Base-by-base conservation (phyloP, 2,797 vertebrate species). In the Sebastes wilsoni region DNA sequence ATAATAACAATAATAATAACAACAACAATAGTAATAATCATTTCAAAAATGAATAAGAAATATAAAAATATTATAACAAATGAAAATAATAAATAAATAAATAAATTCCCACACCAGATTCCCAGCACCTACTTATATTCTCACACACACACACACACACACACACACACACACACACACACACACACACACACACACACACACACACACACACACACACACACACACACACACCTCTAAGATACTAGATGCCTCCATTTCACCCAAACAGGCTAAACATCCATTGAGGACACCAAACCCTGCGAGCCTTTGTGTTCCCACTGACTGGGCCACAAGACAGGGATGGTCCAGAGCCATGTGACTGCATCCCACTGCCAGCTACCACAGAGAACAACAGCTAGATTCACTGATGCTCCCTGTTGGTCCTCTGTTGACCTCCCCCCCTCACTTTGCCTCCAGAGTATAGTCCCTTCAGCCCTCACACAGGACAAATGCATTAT, bases 311-410 rank as follows among this genome's bases (percentile, higher is more conserved):
- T 91, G 87, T 89, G 38, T 89, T 89, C 89, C 77, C 80, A 90
- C 84, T 75, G 81, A 80, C 80, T 75, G 87, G 86, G 77, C 82
- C 92, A 93, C 90, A 93, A 87, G 84, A 92, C 89, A 90, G 81
- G 80, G 87, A 82, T 84, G 84, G 83, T 81, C 68, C 34, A 4
- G 74, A 34, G 62, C 82, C 90, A 90, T 93, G 92, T 91, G 93
- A 93, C 89, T 36, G 30, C 87, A 58, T 83, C 88, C 87, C 90
- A 87, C 88, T 90, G 88, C 87, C 90, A 91, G 90, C 86, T 76
- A 88, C 86, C 79, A 88, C 72, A 80, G 59, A 86, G 90, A 92
- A 93, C 90, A 93, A 92, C 86, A 88, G 89, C 79, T 30, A 88
- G 88, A 90, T 91, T 92, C 92, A 92, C 78, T 32, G 80, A 88